Conservation (phyloP, 1,140 invertebrate genomes). For the Drosophila seguyi region DNA sequence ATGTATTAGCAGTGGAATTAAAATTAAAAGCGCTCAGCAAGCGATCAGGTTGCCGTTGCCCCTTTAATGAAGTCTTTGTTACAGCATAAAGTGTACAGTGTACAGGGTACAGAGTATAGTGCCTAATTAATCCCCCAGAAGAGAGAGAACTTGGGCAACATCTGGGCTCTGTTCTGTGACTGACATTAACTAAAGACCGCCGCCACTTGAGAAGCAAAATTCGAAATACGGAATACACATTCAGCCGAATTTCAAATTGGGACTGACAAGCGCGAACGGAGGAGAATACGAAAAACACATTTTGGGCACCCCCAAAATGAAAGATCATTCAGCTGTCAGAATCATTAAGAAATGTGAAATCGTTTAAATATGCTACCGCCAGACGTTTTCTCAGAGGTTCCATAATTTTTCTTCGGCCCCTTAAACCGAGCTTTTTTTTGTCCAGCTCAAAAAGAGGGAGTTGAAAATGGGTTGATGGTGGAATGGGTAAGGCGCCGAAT, state of each 20-base stretch:
- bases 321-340: constrained; percentile 82
- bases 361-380: constrained; percentile 67
- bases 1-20: constrained; percentile 75
- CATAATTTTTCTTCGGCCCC: constrained; percentile 19
- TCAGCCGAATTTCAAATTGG: constrained; percentile 43
- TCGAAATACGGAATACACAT: constrained; percentile 57
- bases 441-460: neutral
- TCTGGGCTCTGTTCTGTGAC: constrained; percentile 58
- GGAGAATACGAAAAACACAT: constrained; percentile 51
- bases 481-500: constrained; percentile 31
- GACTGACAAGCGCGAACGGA: constrained; percentile 45
- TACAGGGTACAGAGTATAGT: constrained; percentile 3
- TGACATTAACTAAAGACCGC: constrained; percentile 78
- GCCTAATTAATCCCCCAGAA: constrained; percentile 63
- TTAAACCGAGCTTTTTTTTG: constrained; percentile 65
- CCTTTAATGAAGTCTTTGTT: constrained; percentile 71
- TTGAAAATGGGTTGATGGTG: constrained; percentile 28
- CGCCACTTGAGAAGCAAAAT: constrained; percentile 51
- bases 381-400: constrained; percentile 19
- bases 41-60: constrained; percentile 55
- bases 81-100: constrained; percentile 1
- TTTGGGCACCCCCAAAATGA: constrained; percentile 55
- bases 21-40: constrained; percentile 73
- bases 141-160: constrained; percentile 43
- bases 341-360: constrained; percentile 82